A percentile compares a stretch with the other conserved stretches of the same genome.
phyloP scores from a whole-genome alignment of 92 coral and sea anemone species.

The Nematostella vectensis region DNA sequence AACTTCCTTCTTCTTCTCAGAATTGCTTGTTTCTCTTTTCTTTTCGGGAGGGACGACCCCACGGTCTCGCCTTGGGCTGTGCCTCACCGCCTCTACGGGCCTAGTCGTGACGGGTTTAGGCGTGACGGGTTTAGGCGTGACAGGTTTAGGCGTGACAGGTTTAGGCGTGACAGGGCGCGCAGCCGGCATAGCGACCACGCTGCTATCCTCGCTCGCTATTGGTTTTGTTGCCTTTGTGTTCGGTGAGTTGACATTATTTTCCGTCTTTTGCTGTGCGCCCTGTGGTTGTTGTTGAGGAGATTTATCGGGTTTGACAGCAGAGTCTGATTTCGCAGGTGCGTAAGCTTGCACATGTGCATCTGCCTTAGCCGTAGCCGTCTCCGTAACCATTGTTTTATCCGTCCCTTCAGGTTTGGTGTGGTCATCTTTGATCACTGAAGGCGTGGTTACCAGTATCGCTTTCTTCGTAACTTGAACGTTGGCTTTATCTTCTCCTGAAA shows the following conservation, averaged over 20 bases:
- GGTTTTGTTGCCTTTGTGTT: not conserved
- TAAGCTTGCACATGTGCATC: too few relatives aligned
- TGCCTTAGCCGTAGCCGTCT: not conserved
- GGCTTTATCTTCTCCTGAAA: not conserved
- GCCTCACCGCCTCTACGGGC: conserved; percentile 20
- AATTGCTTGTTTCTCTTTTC: conserved; percentile 2
- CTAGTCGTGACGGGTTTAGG: conserved; percentile 18
- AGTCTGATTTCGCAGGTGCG: too few relatives aligned
- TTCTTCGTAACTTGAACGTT: not conserved
- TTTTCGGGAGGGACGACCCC: conserved; percentile 19
- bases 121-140: conserved; percentile 4
- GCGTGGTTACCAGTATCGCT: conserved; percentile 3
- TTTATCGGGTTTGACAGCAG: not conserved
- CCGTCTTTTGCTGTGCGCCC: not conserved
- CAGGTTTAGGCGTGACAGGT: conserved; percentile 2
- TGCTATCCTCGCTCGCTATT: not conserved
- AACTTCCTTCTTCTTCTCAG: not conserved
- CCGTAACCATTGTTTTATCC: not conserved
- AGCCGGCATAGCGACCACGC: too few relatives aligned
- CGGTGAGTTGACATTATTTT: not conserved
- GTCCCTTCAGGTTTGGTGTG: not conserved
- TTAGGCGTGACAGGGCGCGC: conserved; percentile 1
- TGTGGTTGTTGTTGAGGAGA: not conserved
- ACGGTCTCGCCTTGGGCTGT: conserved; percentile 25
- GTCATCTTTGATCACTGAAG: too few relatives aligned